These are phyloP conservation scores for Hemithea aestivaria DNA, from an alignment of 2,888 invertebrate genomes.

Conservation along the genomic window DNA sequence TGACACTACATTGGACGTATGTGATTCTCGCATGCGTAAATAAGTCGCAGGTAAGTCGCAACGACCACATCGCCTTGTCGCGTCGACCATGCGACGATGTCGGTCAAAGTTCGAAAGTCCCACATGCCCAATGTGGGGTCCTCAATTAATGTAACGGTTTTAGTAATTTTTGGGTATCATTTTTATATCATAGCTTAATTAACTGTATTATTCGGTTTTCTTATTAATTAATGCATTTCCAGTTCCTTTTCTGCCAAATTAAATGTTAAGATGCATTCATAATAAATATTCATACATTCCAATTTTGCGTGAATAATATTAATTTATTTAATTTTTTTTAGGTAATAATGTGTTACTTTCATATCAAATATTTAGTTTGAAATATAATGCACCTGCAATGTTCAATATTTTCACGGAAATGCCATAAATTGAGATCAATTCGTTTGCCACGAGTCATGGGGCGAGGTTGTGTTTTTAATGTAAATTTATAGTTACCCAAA, in stretches of 20 bases:
- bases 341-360: not conserved
- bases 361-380: conserved; percentile 1
- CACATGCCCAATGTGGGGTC: too few relatives aligned
- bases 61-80: too few relatives aligned
- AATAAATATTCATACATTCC: conserved; percentile 55
- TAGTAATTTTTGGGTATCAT: too few relatives aligned
- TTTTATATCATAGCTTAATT: too few relatives aligned
- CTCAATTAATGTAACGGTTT: too few relatives aligned
- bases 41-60: too few relatives aligned
- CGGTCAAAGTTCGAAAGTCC: too few relatives aligned
- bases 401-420: conserved; percentile 48
- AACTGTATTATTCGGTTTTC: conserved; percentile 24
- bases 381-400: conserved; percentile 34
- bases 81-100: too few relatives aligned
- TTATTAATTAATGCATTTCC: conserved; percentile 37
- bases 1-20: too few relatives aligned
- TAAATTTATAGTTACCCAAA: conserved; percentile 73
- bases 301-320: conserved; percentile 25
- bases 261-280: conserved; percentile 12
- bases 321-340: conserved; percentile 9
- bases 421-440: conserved; percentile 60
- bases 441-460: too few relatives aligned
- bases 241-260: conserved; percentile 49
- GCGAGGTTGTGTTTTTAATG: conserved; percentile 72
- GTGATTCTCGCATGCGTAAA: too few relatives aligned